phyloP scores from a whole-genome alignment of 2,888 invertebrate genomes.

The Lycia hirtaria region DNA sequence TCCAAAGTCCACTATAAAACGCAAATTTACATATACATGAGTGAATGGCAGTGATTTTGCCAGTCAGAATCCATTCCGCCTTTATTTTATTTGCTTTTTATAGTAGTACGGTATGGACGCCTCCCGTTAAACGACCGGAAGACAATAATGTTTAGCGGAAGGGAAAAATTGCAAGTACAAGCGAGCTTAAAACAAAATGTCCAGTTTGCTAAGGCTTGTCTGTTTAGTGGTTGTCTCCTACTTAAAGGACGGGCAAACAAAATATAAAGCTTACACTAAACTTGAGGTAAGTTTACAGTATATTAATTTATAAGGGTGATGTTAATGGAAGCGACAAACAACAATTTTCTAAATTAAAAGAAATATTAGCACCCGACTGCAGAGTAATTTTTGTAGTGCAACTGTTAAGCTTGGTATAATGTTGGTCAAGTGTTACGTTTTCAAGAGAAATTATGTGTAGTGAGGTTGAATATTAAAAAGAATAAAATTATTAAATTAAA shows the following conservation, averaged over 20 bases:
- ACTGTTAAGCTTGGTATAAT: too few relatives aligned
- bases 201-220: conserved; percentile 50
- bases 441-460: too few relatives aligned
- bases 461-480: too few relatives aligned
- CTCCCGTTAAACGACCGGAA: conserved; percentile 62
- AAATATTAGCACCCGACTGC: too few relatives aligned
- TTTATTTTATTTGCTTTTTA: conserved; percentile 67
- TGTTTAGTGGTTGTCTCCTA: conserved; percentile 29
- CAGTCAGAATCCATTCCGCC: conserved; percentile 57
- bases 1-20: conserved; percentile 49
- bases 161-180: conserved; percentile 56
- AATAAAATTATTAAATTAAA: too few relatives aligned
- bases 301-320: neutral
- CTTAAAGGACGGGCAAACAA: conserved; percentile 13
- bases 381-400: too few relatives aligned
- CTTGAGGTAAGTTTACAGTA: neutral
- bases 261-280: neutral
- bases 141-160: conserved; percentile 60
- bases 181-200: conserved; percentile 40
- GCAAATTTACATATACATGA: conserved; percentile 67
- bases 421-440: too few relatives aligned
- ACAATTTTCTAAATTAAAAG: too few relatives aligned
- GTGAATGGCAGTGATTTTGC: conserved; percentile 50
- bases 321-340: too few relatives aligned
- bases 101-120: conserved; percentile 55